phyloP scores from a whole-genome alignment of 2,113 vertebrate species.

The Pygoscelis adeliae region DNA sequence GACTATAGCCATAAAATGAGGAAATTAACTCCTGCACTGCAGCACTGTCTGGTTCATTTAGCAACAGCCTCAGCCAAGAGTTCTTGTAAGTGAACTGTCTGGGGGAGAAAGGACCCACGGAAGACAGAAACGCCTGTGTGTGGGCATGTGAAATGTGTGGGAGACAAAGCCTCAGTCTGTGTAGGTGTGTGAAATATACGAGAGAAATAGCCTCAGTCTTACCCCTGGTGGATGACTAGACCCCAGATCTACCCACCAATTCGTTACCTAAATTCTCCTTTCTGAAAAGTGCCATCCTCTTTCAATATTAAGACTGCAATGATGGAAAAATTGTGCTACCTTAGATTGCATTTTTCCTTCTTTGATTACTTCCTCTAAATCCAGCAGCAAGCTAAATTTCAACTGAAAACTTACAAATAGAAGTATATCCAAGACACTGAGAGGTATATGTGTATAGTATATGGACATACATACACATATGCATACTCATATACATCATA shows the following conservation, averaged over 20 bases:
- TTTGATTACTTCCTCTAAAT: background rate
- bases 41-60: background rate
- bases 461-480: background rate
- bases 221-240: background rate
- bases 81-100: background rate
- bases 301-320: background rate
- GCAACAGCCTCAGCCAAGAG: background rate
- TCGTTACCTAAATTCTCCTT: background rate
- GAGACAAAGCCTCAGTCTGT: background rate
- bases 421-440: background rate
- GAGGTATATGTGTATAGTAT: background rate
- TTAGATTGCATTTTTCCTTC: background rate
- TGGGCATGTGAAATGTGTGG: background rate
- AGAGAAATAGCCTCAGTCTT: background rate
- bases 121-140: background rate
- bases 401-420: background rate
- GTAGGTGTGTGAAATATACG: background rate
- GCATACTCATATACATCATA: background rate
- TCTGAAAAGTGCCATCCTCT: background rate
- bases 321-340: background rate
- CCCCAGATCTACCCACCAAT: background rate
- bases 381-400: background rate
- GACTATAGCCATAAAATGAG: background rate
- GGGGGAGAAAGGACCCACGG: background rate
- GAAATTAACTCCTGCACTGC: background rate